Base-by-base conservation (phyloP, 2,888 invertebrate species). In the Bursaphelenchus okinawaensis region DNA sequence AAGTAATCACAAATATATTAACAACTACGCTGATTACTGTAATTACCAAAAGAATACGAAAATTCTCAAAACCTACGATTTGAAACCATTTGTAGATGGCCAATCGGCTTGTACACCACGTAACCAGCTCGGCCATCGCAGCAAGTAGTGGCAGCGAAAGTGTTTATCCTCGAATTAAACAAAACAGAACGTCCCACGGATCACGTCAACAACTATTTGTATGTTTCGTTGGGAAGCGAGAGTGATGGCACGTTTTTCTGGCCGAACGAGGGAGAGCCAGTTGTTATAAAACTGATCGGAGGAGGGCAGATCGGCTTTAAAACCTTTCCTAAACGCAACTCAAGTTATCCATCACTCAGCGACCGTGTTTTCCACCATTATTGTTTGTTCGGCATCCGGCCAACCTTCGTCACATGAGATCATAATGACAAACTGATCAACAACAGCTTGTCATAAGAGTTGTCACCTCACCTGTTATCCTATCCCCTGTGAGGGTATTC, bases 21-120 rank as follows among this genome's bases (percentile, higher is more conserved):
- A n/a, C n/a, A 56, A 29, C 54, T 24, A 51, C 61, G 61, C 26
- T 73, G 52, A 62, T 65, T 28, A 24, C 55, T 22, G 7, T 54
- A 6, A n/a, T 40, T 22, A 16, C 52, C 22, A 28, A 61, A 62
- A 52, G 2, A 8, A 16, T 7, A 52, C 22, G 4, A 16, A 22
- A 24, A 27, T 58, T 8, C 16, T 27, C 55, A 68, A 20, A 40
- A 50, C 67, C 64, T 65, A 72, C 72, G 50, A 75, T 60, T 62
- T 73, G 73, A 23, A 75, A 59, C 68, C 69, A 67, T 54, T 73
- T 73, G 26, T 73, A 40, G 23, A 68, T 68, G 27, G 73, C 75
- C 28, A 74, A 54, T 28, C 62, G 64, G 19, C 62, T 61, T 7
- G 71, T 63, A 55, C 66, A 73, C 67, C 68, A 73, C 26, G 74